These are phyloP conservation scores for Ischnus inquisitorius DNA, from an alignment of 2,888 invertebrate genomes.

Conservation along the genomic window DNA sequence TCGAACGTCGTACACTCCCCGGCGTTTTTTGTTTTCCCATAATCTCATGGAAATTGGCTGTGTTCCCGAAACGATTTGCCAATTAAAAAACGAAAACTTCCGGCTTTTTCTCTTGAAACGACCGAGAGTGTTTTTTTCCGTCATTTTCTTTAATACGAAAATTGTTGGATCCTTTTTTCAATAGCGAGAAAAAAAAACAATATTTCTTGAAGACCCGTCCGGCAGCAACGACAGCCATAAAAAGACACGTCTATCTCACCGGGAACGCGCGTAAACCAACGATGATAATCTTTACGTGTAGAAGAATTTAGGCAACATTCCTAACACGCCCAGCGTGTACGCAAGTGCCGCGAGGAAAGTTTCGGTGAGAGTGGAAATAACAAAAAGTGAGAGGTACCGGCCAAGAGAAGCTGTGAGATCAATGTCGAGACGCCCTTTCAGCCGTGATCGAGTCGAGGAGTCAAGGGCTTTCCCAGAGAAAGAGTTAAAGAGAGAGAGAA, in stretches of 20 bases:
- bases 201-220: background rate
- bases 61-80: background rate
- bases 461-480: conserved; percentile 60
- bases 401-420: conserved; percentile 7
- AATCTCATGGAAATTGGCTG: background rate
- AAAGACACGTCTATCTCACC: background rate
- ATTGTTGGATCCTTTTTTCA: background rate
- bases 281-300: conserved; percentile 2
- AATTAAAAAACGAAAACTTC: background rate
- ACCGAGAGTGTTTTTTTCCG: too few relatives aligned
- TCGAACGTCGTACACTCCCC: background rate
- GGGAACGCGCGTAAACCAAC: background rate
- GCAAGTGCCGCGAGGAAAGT: conserved; percentile 13
- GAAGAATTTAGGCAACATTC: conserved; percentile 8
- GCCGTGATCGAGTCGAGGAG: conserved; percentile 45
- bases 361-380: conserved; percentile 18
- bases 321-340: background rate
- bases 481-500: too few relatives aligned
- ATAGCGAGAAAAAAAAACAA: conserved; percentile 7
- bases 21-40: background rate
- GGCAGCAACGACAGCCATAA: background rate
- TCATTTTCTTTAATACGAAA: background rate
- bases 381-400: conserved; percentile 3
- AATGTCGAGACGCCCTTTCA: conserved; percentile 43
- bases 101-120: background rate